A percentile compares a stretch with the other conserved stretches of the same genome.
Evolutionary conservation across 2,888 invertebrate genomes (phyloP).

Genomic region (Coecobrya sp.): DNA sequence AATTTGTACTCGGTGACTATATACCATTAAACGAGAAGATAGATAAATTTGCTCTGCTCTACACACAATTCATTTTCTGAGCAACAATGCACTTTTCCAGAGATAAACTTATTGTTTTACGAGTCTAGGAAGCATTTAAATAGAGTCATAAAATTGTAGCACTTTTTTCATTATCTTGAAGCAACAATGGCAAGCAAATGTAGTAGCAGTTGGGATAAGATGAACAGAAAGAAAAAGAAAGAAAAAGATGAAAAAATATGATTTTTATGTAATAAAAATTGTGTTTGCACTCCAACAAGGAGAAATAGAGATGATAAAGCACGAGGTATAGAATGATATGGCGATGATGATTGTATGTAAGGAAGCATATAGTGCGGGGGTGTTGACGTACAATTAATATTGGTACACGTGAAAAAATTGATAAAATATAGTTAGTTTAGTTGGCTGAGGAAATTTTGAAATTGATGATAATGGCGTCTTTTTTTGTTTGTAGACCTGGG

Average conservation of each 20-base stretch:
- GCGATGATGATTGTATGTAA: background rate
- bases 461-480: background rate
- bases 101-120: conserved; percentile 55
- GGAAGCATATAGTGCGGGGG: background rate
- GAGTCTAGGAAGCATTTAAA: conserved; percentile 72
- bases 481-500: conserved; percentile 72
- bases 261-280: conserved; percentile 58
- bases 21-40: background rate
- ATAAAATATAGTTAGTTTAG: background rate
- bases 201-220: conserved; percentile 31
- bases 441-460: no score
- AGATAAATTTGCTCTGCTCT: background rate
- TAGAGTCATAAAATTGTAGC: conserved; percentile 69
- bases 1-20: conserved; percentile 68
- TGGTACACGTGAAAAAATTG: background rate
- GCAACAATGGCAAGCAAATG: conserved; percentile 4
- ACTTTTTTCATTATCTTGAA: conserved; percentile 63
- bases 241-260: conserved; percentile 11
- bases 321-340: background rate
- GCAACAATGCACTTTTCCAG: conserved; percentile 55
- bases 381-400: conserved; percentile 39
- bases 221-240: background rate
- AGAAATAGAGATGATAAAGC: background rate
- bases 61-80: background rate
- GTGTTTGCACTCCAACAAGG: conserved; percentile 53